phyloP scores from a whole-genome alignment of 2,888 invertebrate species.

The Podotricha telesiphe region DNA sequence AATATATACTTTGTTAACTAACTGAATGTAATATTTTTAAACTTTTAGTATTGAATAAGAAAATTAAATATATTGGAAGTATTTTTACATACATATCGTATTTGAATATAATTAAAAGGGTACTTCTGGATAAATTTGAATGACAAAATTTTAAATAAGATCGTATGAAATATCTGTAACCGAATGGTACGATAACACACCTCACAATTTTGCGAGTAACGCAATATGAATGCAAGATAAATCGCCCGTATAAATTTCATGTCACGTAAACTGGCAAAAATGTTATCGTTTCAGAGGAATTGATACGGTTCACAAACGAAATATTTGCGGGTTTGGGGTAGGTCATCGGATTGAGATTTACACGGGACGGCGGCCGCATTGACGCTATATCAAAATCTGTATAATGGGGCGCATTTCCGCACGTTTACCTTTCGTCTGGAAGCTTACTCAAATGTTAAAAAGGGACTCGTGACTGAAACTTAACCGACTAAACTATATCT shows the following conservation, averaged over 20 bases:
- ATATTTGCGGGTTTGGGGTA: slow-evolving; percentile 65
- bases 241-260: slow-evolving; percentile 79
- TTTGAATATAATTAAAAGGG: not conserved
- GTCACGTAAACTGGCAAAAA: slow-evolving; percentile 81
- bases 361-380: slow-evolving; percentile 35
- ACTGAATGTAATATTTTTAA: no score
- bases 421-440: slow-evolving; percentile 20
- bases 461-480: not conserved
- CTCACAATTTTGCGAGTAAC: slow-evolving; percentile 74
- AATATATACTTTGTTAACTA: no score
- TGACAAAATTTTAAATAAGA: slow-evolving; percentile 59
- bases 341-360: slow-evolving; percentile 64
- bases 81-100: not conserved
- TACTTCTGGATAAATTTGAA: slow-evolving; percentile 33
- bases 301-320: slow-evolving; percentile 70
- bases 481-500: not conserved
- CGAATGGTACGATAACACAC: slow-evolving; percentile 70
- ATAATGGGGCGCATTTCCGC: slow-evolving; percentile 27
- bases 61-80: not conserved
- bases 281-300: slow-evolving; percentile 76
- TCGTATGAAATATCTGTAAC: slow-evolving; percentile 58
- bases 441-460: slow-evolving; percentile 19
- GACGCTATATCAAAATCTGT: slow-evolving; percentile 25
- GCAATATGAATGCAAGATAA: slow-evolving; percentile 80
- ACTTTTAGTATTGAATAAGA: no score